Evolutionary conservation across 2,113 vertebrate species (phyloP), one percentile per base, ranked within the genome.

Genomic region (Strix aluco): DNA sequence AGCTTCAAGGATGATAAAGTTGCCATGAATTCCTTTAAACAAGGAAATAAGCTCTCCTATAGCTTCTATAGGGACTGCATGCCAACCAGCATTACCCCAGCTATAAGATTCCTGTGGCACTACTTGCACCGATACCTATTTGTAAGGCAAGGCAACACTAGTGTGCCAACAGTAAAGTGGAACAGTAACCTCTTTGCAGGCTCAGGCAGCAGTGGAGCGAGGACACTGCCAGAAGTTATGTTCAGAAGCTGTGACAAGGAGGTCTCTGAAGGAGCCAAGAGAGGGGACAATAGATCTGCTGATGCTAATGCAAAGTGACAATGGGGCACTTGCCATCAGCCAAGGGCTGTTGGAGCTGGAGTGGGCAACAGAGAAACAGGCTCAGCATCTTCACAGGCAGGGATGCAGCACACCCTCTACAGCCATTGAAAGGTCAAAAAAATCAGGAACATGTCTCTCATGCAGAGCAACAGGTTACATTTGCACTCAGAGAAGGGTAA

Each of bases 291-390:
- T 0, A 67, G 44, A 72, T 25, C 38, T 59, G 47, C 52, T 44
- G 62, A 79, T 49, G 55, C 51, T 69, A 61, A 82, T 62, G 66
- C n/a, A 15, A 54, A 85, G 42, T 22, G 55, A 81, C 2, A 79
- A 75, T 0, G 0, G 27, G 40, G 52, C 38, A 52, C 15, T 55
- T 36, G 42, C 6, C 2, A 1, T 57, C 52, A 49, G 22, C 18
- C 32, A 29, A 59, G 12, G 63, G 25, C 32, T 44, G 17, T 26
- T 30, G 73, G 16, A 79, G 57, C 26, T 58, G 63, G 36, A 73
- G 0, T n/a, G 25, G 16, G 49, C 30, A 81, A 55, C 16, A 47
- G 46, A 75, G 44, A 54, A 92, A 75, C 15, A 72, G 29, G 23
- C 6, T 27, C 44, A 47, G 44, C 52, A 72, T 42, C 38, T 59